Base-by-base conservation (phyloP, 2,888 invertebrate genomes). In the Pyrgus malvae region DNA sequence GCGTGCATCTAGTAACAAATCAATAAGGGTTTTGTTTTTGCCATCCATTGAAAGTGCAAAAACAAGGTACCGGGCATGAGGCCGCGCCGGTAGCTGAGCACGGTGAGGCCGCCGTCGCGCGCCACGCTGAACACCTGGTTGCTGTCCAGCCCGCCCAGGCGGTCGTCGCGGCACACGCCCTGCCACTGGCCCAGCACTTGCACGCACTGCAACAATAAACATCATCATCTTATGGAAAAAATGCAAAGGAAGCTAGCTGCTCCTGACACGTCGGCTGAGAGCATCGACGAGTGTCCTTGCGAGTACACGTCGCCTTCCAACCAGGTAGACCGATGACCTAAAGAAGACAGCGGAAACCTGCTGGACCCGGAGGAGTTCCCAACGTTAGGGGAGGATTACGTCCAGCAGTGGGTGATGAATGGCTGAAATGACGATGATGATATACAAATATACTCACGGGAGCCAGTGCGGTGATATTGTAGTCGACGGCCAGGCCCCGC, bases 141-240 rank as follows among this genome's bases (percentile, higher is more conserved):
- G 76, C 93, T 95, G 74, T 97, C 96, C 62, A 93, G 91, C 0
- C 96, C 96, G 21, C 96, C 97, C 1, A 97, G 92, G n/a, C 93
- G 80, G 56, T 93, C 93, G 80, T 98, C 98, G 61, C 93, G 93
- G 67, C 98, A 98, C 29, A 97, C 97, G 31, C 97, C 98, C 77
- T 92, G 95, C 78, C 96, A 95, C 67, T 93, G 94, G 1, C 96
- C 97, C 67, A 97, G 88, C 56, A 97, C 96, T 82, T 95, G 96
- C 38, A 95, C 95, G 72, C 97, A 97, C 94, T 95, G 76, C 7
- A 44, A 57, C 57, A 33, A 55, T 48, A 21, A 16, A 7, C 16
- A 2, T 16, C 17, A 17, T n/a, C n/a, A n/a, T n/a, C n/a, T n/a
- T n/a, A n/a, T n/a, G n/a, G n/a, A n/a, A n/a, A n/a, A n/a, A n/a